phyloP scores from a whole-genome alignment of 2,797 vertebrate species.

The Tympanoctomys barrerae region DNA sequence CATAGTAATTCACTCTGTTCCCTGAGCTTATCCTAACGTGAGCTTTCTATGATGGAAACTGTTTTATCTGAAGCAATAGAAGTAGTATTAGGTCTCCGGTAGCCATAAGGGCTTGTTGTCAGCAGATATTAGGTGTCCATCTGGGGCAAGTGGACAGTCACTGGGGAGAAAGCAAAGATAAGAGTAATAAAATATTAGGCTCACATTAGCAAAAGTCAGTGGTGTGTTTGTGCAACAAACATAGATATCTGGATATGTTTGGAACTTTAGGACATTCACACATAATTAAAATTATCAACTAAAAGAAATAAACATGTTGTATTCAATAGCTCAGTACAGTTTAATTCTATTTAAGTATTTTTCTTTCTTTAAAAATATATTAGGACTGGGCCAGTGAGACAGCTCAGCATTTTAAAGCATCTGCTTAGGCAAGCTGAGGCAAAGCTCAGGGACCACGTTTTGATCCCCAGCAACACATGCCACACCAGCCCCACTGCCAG shows the following conservation, averaged over 20 bases:
- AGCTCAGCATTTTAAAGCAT: too few relatives aligned
- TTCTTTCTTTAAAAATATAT: neutral
- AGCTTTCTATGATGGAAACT: constrained; percentile 37
- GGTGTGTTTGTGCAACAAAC: constrained; percentile 20
- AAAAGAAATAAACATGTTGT: neutral
- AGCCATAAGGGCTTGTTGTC: constrained; percentile 29
- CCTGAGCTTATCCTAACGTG: constrained; percentile 32
- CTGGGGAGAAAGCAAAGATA: neutral
- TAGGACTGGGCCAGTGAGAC: too few relatives aligned
- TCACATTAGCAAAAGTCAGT: constrained; percentile 24
- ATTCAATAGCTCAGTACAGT: neutral
- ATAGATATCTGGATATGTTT: neutral
- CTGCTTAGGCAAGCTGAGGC: too few relatives aligned
- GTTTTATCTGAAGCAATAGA: constrained; percentile 50
- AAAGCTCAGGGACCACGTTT: too few relatives aligned
- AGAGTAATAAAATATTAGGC: constrained; percentile 38
- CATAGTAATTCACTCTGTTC: neutral
- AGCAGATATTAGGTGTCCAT: constrained; percentile 12
- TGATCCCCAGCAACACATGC: too few relatives aligned
- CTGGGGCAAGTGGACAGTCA: neutral
- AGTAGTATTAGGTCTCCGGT: constrained; percentile 3
- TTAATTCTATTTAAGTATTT: constrained; percentile 44
- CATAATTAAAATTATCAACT: constrained; percentile 39
- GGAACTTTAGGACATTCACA: neutral
- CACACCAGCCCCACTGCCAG: too few relatives aligned